phyloP scores from a whole-genome alignment of 2,113 vertebrate genomes.

The Calonectris borealis region DNA sequence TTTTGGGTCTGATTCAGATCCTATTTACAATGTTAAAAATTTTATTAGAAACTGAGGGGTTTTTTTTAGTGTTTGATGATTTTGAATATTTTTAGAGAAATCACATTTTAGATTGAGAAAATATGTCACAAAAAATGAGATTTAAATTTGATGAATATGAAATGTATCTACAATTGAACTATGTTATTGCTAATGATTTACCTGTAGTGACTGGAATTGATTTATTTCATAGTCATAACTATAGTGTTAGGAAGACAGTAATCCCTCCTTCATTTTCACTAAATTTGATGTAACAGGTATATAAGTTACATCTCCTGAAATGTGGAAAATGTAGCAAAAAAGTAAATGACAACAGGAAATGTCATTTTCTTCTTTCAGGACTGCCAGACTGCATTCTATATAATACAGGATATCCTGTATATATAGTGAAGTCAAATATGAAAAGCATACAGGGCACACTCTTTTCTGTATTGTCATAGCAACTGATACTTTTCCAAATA shows the following conservation, averaged over 20 bases:
- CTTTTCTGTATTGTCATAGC: background rate
- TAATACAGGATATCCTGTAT: conserved; percentile 28
- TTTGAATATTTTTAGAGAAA: background rate
- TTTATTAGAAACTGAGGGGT: background rate
- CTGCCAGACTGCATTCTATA: background rate
- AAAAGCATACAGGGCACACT: background rate
- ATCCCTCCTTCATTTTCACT: background rate
- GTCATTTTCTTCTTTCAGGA: background rate
- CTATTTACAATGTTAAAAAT: background rate
- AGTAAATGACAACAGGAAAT: background rate
- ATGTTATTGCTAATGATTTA: background rate
- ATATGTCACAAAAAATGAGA: background rate
- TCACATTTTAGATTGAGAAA: background rate
- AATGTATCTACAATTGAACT: background rate
- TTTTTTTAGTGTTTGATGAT: background rate
- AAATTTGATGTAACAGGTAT: background rate
- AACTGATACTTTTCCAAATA: background rate
- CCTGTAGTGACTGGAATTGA: background rate
- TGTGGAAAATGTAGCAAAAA: background rate
- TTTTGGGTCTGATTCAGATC: background rate
- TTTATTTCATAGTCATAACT: background rate
- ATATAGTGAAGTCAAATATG: background rate
- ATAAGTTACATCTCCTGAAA: background rate
- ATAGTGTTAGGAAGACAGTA: background rate
- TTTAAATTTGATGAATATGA: background rate